Evolutionary conservation across 2,797 vertebrate genomes (phyloP).

Genomic region (Sebastes matsubarae): DNA sequence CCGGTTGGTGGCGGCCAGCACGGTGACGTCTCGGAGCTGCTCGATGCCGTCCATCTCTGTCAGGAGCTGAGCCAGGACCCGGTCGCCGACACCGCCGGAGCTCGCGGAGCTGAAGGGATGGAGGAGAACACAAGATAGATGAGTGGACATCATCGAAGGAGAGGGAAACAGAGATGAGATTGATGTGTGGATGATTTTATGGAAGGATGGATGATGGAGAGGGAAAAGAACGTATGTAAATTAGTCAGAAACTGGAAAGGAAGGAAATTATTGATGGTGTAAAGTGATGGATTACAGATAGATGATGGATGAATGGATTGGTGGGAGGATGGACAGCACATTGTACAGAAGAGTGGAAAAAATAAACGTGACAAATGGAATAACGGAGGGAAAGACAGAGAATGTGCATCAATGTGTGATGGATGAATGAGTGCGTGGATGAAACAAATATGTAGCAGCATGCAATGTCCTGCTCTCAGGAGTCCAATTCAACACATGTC

Average conservation of each 20-base stretch:
- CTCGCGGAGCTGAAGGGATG: conserved; percentile 82
- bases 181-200: background rate
- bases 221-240: conserved; percentile 1
- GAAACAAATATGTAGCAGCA: background rate
- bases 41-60: conserved; percentile 98
- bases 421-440: background rate
- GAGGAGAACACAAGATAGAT: conserved; percentile 18
- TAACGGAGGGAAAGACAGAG: background rate
- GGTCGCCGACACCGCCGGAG: conserved; percentile 89
- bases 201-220: conserved; percentile 13
- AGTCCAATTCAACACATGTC: background rate
- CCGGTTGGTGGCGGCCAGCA: conserved; percentile 96
- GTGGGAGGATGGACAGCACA: background rate
- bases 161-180: background rate
- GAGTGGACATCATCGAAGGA: conserved; percentile 12
- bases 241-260: background rate
- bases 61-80: conserved; percentile 94
- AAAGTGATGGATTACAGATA: background rate
- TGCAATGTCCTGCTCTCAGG: background rate
- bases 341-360: background rate
- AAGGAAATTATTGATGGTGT: background rate
- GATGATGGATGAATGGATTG: background rate
- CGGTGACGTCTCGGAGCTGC: conserved; percentile 91
- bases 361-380: background rate
- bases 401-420: background rate